phyloP scores from a whole-genome alignment of 2,888 invertebrate genomes.

The Oscheius sp. region DNA sequence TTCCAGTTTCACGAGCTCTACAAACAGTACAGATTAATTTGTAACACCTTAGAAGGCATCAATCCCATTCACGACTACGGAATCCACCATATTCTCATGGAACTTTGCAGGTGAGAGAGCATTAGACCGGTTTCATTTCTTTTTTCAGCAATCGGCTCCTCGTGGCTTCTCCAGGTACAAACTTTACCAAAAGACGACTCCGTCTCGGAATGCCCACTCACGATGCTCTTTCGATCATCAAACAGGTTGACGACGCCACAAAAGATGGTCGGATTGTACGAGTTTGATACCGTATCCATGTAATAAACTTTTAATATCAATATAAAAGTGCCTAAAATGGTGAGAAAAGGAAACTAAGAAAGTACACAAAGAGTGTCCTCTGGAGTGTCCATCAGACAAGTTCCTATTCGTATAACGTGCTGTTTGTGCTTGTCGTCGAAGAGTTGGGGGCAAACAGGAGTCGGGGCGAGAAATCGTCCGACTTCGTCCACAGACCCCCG shows the following conservation, averaged over 20 bases:
- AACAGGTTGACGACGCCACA: constrained; percentile 30
- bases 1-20: constrained; percentile 42
- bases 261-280: not conserved
- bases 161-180: constrained; percentile 24
- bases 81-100: constrained; percentile 39
- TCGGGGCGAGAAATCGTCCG: not conserved
- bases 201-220: constrained; percentile 48
- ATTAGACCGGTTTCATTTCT: not conserved
- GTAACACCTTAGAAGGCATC: constrained; percentile 39
- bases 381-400: constrained; percentile 13
- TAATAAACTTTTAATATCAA: too few species aligned
- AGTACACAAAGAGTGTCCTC: constrained; percentile 1
- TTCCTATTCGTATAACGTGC: constrained; percentile 24
- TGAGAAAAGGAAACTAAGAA: too few species aligned
- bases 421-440: constrained; percentile 25
- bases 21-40: constrained; percentile 44
- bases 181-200: constrained; percentile 15
- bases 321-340: too few species aligned
- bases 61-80: constrained; percentile 38
- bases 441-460: constrained; percentile 24
- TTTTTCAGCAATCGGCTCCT: constrained; percentile 27
- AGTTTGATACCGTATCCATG: too few species aligned
- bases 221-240: constrained; percentile 51
- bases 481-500: not conserved
- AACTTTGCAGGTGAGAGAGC: constrained; percentile 28